Evolutionary conservation across 2,797 vertebrate species (phyloP), one percentile per base, ranked within the genome.

Genomic region (Hippoglossus hippoglossus): DNA sequence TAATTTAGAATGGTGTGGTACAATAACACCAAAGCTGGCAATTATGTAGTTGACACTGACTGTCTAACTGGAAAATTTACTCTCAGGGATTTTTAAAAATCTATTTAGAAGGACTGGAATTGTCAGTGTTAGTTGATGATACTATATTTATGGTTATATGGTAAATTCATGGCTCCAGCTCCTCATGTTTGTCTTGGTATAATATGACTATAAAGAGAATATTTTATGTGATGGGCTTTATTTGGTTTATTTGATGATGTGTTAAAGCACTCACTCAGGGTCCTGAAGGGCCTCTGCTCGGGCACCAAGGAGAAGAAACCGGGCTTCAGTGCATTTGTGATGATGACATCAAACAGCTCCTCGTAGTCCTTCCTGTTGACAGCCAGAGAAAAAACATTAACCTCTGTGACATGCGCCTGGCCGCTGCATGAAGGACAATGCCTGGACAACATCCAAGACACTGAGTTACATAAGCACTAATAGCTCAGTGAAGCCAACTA

Each of bases 261-360:
- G 6, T 8, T n/a, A n/a, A 26, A 26, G 34, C 75, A 92, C 95
- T 96, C 90, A 98, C 98, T 94, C 0, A 99, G 95, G 21, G 93
- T 97, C 86, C 95, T 91, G 84, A 99, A 99, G 60, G 96, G 95
- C 86, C 97, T 96, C 90, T 97, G 96, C 67, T 94, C 96, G 73
- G 97, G 97, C 19, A 93, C 92, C 77, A 96, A 90, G 13, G 96
- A 98, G 92, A 99, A 99, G 93, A 99, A 99, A 12, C 98, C 97
- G 34, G 97, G 98, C 87, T 98, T 99, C 87, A 98, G 86, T 75
- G 98, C 97, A 12, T 99, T 98, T 58, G 98, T 98, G 89, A 99
- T 96, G 83, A 98, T 94, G 83, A 98, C 75, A 39, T 98, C 97
- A 94, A 98, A 98, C 82, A 98, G 92, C 65, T 97, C 96, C 85